Base-by-base conservation (phyloP, 2,888 invertebrate genomes). In the Shargacucullia verbasci region DNA sequence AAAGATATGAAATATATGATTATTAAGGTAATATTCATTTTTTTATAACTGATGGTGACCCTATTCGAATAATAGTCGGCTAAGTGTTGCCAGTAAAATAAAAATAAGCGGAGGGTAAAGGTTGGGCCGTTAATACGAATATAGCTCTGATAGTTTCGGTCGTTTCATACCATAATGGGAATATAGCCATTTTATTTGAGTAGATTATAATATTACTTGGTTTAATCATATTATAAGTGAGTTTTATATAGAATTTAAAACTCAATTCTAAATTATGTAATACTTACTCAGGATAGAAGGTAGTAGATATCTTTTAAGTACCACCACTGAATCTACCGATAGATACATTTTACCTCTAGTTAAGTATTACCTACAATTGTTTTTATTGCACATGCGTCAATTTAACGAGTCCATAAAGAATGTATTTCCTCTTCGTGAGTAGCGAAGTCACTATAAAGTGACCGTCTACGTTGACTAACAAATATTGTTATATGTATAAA, bases 31-130 rank as follows among this genome's bases (percentile, higher is more conserved):
- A n/a, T n/a, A n/a, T n/a, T n/a, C n/a, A n/a, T n/a, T n/a, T n/a
- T n/a, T n/a, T n/a, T n/a, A n/a, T n/a, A n/a, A n/a, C n/a, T n/a
- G n/a, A n/a, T 12, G 35, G 15, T 38, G 54, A 38, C 69, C 69
- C 69, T 68, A 54, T 1, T 29, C 7, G 2, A 44, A 58, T 48
- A 61, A 49, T 48, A 34, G 34, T n/a, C 33, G 39, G 43, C 39
- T 37, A 48, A 80, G 76, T 72, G 69, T 52, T 76, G 68, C 58
- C 66, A 70, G 41, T 65, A 33, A 58, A 63, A 69, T 57, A 67
- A 73, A 71, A 59, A 31, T 54, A 56, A 61, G 31, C 31, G 41
- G 20, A 59, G 39, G 48, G 39, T 37, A 65, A 69, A 57, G 62
- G 63, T 62, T 62, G 40, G 44, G 35, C 40, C 63, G 45, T 56